Percentiles rank a stretch among this genome's conserved stretches.
These are phyloP conservation scores for Carcharodon carcharias DNA, from an alignment of 2,797 vertebrate genomes.

Conservation along the genomic window DNA sequence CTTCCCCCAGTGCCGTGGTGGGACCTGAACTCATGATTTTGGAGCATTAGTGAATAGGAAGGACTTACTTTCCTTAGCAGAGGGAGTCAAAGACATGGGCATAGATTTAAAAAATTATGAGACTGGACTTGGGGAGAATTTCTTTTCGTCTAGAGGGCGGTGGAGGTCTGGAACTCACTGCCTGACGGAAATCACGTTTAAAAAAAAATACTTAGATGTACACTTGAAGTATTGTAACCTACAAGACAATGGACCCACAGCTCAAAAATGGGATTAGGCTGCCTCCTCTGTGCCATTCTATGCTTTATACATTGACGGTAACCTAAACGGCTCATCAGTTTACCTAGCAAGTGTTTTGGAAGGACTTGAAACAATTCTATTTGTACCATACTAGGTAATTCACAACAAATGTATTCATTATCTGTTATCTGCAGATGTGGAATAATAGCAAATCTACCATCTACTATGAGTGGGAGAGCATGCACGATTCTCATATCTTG, in stretches of 20 bases:
- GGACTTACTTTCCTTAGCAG: background rate
- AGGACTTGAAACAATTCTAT: background rate
- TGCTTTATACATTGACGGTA: background rate
- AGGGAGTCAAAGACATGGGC: background rate
- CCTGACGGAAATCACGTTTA: background rate
- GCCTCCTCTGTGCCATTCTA: background rate
- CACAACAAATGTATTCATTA: background rate
- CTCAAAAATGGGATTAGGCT: background rate
- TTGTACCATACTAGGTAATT: background rate
- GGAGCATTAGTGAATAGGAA: background rate
- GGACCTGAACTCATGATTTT: too few species aligned
- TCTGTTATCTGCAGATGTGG: slow-evolving; percentile 73
- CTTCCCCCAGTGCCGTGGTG: too few species aligned
- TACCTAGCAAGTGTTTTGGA: background rate
- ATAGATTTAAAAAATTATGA: background rate
- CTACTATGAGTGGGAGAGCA: slow-evolving; percentile 71
- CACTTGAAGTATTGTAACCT: background rate
- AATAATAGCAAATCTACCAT: slow-evolving; percentile 80
- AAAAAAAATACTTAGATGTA: too few species aligned
- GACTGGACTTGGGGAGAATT: background rate
- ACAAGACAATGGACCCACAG: background rate
- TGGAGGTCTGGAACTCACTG: background rate
- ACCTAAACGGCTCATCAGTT: background rate
- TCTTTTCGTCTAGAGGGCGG: background rate
- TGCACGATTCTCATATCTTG: slow-evolving; percentile 58